Evolutionary conservation across 2,797 vertebrate species (phyloP).

Genomic region (Peromyscus melanophrys): DNA sequence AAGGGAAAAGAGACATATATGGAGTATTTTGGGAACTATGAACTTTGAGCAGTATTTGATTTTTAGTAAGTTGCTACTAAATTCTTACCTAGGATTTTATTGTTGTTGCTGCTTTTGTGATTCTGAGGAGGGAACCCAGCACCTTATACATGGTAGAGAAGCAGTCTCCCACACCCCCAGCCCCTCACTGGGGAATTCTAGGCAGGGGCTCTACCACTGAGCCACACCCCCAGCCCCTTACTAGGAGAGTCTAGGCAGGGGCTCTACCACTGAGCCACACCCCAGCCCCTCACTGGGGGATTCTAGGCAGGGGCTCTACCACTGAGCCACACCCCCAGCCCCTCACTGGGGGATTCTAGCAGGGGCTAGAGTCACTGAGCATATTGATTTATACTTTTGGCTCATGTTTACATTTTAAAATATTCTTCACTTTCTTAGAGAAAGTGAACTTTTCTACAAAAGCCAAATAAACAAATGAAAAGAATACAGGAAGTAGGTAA

Average conservation of each 20-base stretch:
- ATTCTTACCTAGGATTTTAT: neutral
- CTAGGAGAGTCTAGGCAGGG: neutral
- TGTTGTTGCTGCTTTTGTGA: neutral
- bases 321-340: neutral
- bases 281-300: neutral
- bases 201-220: neutral
- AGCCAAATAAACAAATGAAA: neutral
- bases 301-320: neutral
- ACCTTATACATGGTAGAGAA: neutral
- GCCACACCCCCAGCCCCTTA: neutral
- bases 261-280: neutral
- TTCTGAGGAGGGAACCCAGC: neutral
- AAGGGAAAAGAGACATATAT: neutral
- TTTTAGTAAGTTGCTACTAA: neutral
- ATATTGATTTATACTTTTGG: neutral
- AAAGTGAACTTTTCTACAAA: neutral
- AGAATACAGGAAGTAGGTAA: neutral
- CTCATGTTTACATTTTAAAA: constrained; percentile 37
- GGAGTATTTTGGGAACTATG: neutral
- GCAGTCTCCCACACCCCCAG: neutral
- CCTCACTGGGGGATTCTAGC: neutral
- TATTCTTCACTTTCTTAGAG: constrained; percentile 1
- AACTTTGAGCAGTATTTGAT: neutral
- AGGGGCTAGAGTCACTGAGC: neutral
- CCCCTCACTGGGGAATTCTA: neutral